Conservation (phyloP, 1,140 invertebrate genomes). For the Cepaea nemoralis region DNA sequence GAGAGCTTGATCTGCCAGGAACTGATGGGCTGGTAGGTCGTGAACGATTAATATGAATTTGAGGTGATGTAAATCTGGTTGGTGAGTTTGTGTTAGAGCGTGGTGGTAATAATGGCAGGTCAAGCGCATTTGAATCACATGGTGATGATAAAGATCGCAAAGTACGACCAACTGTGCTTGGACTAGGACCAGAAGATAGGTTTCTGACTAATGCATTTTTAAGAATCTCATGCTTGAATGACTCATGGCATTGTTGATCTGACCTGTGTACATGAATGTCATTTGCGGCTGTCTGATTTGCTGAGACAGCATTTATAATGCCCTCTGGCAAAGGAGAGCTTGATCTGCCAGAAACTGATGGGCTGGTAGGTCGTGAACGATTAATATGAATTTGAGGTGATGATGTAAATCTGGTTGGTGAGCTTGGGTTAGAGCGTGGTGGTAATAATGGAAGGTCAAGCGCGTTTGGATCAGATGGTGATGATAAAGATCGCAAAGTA, state of each 20-base stretch:
- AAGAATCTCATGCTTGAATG: background rate
- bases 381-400: background rate
- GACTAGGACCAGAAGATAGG: background rate
- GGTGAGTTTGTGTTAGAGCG: background rate
- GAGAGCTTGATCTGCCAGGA: background rate
- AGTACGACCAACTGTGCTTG: background rate
- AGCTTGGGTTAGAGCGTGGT: background rate
- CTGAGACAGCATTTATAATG: background rate
- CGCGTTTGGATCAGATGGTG: background rate
- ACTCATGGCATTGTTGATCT: background rate
- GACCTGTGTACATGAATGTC: background rate
- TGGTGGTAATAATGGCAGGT: background rate
- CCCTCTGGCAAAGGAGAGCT: background rate
- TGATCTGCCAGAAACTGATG: background rate
- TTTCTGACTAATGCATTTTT: slow-evolving; percentile 12
- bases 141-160: background rate
- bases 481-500: background rate
- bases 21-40: background rate
- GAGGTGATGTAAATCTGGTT: background rate
- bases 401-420: background rate
- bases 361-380: background rate
- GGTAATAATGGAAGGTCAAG: background rate
- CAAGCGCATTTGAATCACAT: background rate
- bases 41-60: background rate
- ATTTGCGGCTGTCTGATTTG: background rate